Conservation (phyloP, 1,140 invertebrate genomes). For the Gonatopus flavifemur region DNA sequence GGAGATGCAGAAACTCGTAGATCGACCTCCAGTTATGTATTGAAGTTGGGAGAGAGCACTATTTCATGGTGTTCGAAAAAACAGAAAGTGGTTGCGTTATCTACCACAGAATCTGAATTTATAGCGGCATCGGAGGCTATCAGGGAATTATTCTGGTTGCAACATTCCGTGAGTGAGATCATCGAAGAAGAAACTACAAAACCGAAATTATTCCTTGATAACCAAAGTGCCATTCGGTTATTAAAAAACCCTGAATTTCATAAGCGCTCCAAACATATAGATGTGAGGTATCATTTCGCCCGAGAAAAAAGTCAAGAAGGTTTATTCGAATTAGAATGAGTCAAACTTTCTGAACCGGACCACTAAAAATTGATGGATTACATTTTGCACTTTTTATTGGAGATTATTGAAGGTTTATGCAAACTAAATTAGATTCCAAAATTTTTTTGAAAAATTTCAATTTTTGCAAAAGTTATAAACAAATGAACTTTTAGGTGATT, state of each 20-base stretch:
- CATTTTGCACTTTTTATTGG: no score
- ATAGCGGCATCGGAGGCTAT: slow-evolving; percentile 2
- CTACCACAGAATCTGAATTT: slow-evolving; percentile 6
- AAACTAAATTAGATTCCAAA: no score
- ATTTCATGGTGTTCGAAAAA: slow-evolving; percentile 7
- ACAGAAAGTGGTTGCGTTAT: slow-evolving; percentile 6
- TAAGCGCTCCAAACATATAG: background rate
- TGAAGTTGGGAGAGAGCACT: background rate
- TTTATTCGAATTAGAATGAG: background rate
- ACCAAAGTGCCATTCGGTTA: background rate
- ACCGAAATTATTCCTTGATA: slow-evolving; percentile 19
- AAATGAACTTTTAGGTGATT: no score
- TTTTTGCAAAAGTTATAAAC: no score
- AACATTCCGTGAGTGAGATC: background rate
- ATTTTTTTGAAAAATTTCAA: no score
- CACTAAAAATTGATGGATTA: no score
- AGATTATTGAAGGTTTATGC: no score
- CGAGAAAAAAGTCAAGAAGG: background rate
- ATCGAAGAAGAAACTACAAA: background rate
- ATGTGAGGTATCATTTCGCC: background rate
- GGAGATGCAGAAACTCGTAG: background rate
- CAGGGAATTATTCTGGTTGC: slow-evolving; percentile 7
- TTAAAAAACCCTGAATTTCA: slow-evolving; percentile 3
- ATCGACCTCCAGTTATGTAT: slow-evolving; percentile 2
- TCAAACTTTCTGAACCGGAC: no score